Percentiles rank a stretch among this genome's conserved stretches.
Conservation (phyloP, 2,888 invertebrate genomes). For the Neoascia interrupta region DNA sequence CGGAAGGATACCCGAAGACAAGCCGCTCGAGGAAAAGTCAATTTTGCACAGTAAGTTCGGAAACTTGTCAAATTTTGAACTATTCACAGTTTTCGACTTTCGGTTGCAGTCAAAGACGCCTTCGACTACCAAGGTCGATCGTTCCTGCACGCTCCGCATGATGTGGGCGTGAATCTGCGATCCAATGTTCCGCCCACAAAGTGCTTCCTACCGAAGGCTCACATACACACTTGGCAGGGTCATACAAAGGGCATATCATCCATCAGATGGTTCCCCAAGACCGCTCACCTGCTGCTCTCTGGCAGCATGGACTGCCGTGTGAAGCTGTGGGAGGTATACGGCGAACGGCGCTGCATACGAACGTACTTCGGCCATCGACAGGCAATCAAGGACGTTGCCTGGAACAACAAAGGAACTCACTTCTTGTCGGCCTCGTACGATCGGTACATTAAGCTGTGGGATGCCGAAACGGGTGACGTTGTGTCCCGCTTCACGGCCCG, state of each 20-base stretch:
- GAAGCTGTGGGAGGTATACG: conserved; percentile 99
- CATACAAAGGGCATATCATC: conserved; percentile 98
- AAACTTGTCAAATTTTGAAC: neutral
- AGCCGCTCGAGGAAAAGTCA: conserved; percentile 96
- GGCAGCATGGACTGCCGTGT: conserved; percentile 98
- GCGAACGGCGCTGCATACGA: conserved; percentile 93
- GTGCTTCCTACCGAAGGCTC: conserved; percentile 97
- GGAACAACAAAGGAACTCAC: conserved; percentile 95
- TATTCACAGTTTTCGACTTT: neutral
- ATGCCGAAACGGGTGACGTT: conserved; percentile 96
- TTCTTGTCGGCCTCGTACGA: conserved; percentile 99
- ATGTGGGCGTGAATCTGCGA: conserved; percentile 93
- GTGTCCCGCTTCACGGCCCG: conserved; percentile 94
- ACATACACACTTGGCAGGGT: conserved; percentile 97
- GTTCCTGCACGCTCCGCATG: conserved; percentile 95
- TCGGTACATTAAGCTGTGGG: conserved; percentile 98
- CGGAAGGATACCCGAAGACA: conserved; percentile 92
- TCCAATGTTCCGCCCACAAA: conserved; percentile 94
- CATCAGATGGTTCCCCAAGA: conserved; percentile 95
- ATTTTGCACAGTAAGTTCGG: conserved; percentile 90
- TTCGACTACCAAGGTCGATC: conserved; percentile 98
- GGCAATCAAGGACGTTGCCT: conserved; percentile 97
- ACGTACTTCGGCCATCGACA: conserved; percentile 98
- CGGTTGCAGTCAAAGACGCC: conserved; percentile 89
- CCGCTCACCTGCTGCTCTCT: conserved; percentile 96